Conservation (phyloP, 2,888 invertebrate genomes). For the Nemotelus pantherinus region DNA sequence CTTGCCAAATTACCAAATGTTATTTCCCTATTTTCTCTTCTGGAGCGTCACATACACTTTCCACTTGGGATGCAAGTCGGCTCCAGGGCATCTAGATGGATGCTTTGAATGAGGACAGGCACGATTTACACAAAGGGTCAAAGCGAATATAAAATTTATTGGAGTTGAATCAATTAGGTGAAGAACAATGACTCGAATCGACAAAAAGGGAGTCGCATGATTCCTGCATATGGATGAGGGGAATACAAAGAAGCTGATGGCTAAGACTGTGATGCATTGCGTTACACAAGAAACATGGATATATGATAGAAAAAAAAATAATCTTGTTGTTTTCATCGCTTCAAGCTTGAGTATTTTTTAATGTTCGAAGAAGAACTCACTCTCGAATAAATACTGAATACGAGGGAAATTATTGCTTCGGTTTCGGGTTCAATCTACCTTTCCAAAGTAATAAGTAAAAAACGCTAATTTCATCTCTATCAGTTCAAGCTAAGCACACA, state of each 20-base stretch:
- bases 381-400: conserved; percentile 20
- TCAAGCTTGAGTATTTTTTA: not conserved
- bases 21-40: not conserved
- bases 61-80: not conserved
- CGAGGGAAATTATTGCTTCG: not conserved
- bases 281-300: conserved; percentile 25
- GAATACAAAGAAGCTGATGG: no score
- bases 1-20: no score
- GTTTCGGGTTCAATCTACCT: not conserved
- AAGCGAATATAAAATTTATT: conserved; percentile 50
- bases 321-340: conserved; percentile 22
- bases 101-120: conserved; percentile 36
- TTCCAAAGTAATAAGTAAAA: not conserved
- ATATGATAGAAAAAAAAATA: conserved; percentile 22
- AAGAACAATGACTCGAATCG: conserved; percentile 49
- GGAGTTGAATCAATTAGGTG: conserved; percentile 51
- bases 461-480: not conserved
- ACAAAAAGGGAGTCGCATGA: conserved; percentile 47
- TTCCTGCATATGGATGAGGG: conserved; percentile 49
- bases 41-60: not conserved
- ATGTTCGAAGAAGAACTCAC: not conserved
- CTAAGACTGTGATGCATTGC: conserved; percentile 23
- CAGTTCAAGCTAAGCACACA: no score
- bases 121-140: conserved; percentile 44
- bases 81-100: conserved; percentile 11